These are phyloP conservation scores for Agonopterix arenella DNA, from an alignment of 2,888 invertebrate genomes.

Conservation along the genomic window DNA sequence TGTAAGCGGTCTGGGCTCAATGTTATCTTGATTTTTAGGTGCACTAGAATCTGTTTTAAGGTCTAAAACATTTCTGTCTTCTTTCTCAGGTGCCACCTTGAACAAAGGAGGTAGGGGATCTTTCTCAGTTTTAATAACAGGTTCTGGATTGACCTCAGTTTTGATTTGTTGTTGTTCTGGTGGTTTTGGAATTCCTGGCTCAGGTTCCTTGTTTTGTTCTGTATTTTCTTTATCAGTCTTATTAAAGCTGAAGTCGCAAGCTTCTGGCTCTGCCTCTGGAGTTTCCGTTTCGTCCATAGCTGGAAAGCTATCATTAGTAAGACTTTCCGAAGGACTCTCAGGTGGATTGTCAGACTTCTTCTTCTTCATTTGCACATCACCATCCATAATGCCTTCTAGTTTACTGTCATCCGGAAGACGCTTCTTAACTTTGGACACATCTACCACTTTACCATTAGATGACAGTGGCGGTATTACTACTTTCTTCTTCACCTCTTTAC, in stretches of 20 bases:
- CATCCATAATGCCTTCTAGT: constrained; percentile 76
- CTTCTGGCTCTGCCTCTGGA: constrained; percentile 66
- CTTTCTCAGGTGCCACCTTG: constrained; percentile 50
- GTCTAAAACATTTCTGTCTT: constrained; percentile 55
- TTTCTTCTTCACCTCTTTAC: constrained; percentile 64
- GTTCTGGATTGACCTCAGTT: constrained; percentile 46
- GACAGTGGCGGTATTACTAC: constrained; percentile 14
- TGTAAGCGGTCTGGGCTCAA: constrained; percentile 43
- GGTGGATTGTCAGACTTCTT: constrained; percentile 72
- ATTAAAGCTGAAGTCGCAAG: constrained; percentile 67
- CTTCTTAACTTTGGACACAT: constrained; percentile 77
- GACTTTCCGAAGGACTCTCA: constrained; percentile 89
- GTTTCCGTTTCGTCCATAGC: constrained; percentile 83
- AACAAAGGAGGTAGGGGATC: constrained; percentile 49
- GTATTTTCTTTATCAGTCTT: constrained; percentile 60
- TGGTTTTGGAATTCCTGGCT: constrained; percentile 45
- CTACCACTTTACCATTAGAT: constrained; percentile 60
- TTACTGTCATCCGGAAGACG: constrained; percentile 75
- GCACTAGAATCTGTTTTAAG: constrained; percentile 54
- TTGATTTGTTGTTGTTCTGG: constrained; percentile 45
- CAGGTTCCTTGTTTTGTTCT: constrained; percentile 56
- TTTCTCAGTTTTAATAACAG: constrained; percentile 54
- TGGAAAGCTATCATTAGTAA: constrained; percentile 91
- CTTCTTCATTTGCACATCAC: constrained; percentile 78
- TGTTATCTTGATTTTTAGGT: constrained; percentile 43